phyloP scores from a whole-genome alignment of 2,888 invertebrate genomes.

The Drosophila kuntzei region DNA sequence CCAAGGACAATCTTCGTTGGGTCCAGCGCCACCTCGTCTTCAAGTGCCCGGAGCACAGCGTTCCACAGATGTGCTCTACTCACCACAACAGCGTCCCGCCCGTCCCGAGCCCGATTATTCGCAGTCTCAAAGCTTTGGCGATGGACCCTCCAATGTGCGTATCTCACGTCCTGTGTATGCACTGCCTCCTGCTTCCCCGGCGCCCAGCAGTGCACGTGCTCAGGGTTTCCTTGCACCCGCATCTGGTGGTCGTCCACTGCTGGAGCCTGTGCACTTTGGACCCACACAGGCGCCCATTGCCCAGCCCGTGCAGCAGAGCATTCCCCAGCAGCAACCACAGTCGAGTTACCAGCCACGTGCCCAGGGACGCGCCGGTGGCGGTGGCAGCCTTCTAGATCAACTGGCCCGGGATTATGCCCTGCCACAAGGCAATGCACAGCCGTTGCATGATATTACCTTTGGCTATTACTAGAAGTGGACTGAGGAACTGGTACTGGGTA shows the following conservation, averaged over 20 bases:
- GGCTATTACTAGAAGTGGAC: slow-evolving; percentile 89
- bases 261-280: slow-evolving; percentile 78
- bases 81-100: slow-evolving; percentile 82
- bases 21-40: slow-evolving; percentile 80
- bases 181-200: slow-evolving; percentile 79
- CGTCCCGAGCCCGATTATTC: slow-evolving; percentile 84
- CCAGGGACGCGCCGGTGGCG: slow-evolving; percentile 72
- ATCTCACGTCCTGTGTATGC: slow-evolving; percentile 84
- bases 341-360: slow-evolving; percentile 74
- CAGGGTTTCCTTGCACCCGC: slow-evolving; percentile 82
- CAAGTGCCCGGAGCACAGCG: slow-evolving; percentile 84
- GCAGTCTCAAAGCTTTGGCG: slow-evolving; percentile 83
- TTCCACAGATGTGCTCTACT: slow-evolving; percentile 84
- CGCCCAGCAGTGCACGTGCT: slow-evolving; percentile 81
- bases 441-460: slow-evolving; percentile 93
- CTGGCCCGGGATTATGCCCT: slow-evolving; percentile 92
- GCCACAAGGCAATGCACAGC: slow-evolving; percentile 89
- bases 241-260: slow-evolving; percentile 81
- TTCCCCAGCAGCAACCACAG: slow-evolving; percentile 64
- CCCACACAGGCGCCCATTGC: slow-evolving; percentile 66
- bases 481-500: slow-evolving; percentile 46
- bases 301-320: slow-evolving; percentile 74
- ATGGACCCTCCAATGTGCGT: slow-evolving; percentile 82
- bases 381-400: slow-evolving; percentile 90
- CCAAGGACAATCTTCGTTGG: slow-evolving; percentile 64